These are phyloP conservation scores for Drosophila yakuba DNA, from an alignment of 1,140 invertebrate species.

Conservation along the genomic window DNA sequence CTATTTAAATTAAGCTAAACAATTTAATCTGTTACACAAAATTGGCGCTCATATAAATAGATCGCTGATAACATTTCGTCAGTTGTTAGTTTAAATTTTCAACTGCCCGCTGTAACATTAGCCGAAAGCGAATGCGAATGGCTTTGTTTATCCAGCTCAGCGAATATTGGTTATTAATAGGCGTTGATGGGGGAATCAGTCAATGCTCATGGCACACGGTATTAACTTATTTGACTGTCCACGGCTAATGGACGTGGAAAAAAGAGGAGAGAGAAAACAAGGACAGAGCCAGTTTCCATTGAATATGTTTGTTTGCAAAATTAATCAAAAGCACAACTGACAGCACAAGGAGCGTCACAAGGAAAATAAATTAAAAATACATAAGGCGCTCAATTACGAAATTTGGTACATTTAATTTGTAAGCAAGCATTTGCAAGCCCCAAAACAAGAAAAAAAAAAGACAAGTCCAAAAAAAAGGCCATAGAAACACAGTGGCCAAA, in stretches of 20 bases:
- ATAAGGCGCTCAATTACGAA: conserved; percentile 74
- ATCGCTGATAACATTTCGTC: not conserved
- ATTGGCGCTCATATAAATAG: too few species aligned
- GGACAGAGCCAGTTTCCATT: conserved; percentile 23
- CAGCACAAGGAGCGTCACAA: conserved; percentile 38
- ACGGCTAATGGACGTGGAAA: conserved; percentile 7
- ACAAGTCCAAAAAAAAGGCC: conserved; percentile 2
- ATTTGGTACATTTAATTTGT: conserved; percentile 72
- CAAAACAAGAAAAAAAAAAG: not conserved
- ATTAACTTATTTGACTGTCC: conserved; percentile 26
- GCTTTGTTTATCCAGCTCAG: conserved; percentile 16
- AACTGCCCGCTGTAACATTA: not conserved
- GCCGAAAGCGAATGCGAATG: too few species aligned
- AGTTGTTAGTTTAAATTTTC: not conserved
- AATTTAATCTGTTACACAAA: too few species aligned
- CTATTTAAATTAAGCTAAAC: too few species aligned
- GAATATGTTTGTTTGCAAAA: conserved; percentile 59
- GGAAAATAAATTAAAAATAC: conserved; percentile 74
- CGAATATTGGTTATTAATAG: conserved; percentile 30
- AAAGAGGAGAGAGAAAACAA: too few species aligned
- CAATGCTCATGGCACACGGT: not conserved
- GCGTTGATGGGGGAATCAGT: too few species aligned
- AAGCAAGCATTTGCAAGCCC: not conserved
- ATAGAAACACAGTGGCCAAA: not conserved
- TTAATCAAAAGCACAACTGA: conserved; percentile 32